Evolutionary conservation across 1,140 invertebrate genomes (phyloP).

Genomic region (Drosophila hydei): DNA sequence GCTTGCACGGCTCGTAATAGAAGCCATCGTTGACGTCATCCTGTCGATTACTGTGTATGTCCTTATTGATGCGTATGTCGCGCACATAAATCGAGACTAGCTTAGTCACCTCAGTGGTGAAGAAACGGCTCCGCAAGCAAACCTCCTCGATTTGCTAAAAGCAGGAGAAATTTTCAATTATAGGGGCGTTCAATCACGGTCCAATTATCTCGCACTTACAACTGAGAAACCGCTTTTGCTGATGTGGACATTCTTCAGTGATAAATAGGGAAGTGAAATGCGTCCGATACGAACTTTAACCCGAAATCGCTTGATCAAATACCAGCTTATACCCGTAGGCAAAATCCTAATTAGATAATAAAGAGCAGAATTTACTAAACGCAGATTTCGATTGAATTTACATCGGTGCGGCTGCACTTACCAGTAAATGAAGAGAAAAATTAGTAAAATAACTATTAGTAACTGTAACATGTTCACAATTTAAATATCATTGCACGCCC

Average conservation of each 20-base stretch:
- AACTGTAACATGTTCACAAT: slow-evolving; percentile 65
- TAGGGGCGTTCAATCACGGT: slow-evolving; percentile 6
- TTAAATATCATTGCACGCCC: slow-evolving; percentile 39
- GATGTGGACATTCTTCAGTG: slow-evolving; percentile 87
- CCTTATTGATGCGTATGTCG: slow-evolving; percentile 93
- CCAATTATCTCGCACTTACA: slow-evolving; percentile 84
- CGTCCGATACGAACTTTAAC: slow-evolving; percentile 88
- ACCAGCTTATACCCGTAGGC: slow-evolving; percentile 87
- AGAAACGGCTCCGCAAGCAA: slow-evolving; percentile 93
- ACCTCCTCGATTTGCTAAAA: slow-evolving; percentile 93
- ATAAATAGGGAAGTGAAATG: slow-evolving; percentile 87
- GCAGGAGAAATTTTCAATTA: slow-evolving; percentile 30
- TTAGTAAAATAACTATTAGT: slow-evolving; percentile 54
- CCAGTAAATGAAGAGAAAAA: slow-evolving; percentile 76
- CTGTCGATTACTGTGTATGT: slow-evolving; percentile 85
- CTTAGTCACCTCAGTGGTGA: slow-evolving; percentile 95
- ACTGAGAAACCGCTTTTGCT: slow-evolving; percentile 88
- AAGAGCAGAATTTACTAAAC: slow-evolving; percentile 11
- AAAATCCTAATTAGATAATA: slow-evolving; percentile 85
- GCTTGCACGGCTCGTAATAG: slow-evolving; percentile 70
- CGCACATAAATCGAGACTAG: slow-evolving; percentile 92
- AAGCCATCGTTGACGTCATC: slow-evolving; percentile 42
- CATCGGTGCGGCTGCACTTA: slow-evolving; percentile 42
- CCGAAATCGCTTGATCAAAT: slow-evolving; percentile 87
- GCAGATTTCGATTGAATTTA: slow-evolving; percentile 15